These are phyloP conservation scores for Orthosia incerta DNA, from an alignment of 2,888 invertebrate species.

Conservation along the genomic window DNA sequence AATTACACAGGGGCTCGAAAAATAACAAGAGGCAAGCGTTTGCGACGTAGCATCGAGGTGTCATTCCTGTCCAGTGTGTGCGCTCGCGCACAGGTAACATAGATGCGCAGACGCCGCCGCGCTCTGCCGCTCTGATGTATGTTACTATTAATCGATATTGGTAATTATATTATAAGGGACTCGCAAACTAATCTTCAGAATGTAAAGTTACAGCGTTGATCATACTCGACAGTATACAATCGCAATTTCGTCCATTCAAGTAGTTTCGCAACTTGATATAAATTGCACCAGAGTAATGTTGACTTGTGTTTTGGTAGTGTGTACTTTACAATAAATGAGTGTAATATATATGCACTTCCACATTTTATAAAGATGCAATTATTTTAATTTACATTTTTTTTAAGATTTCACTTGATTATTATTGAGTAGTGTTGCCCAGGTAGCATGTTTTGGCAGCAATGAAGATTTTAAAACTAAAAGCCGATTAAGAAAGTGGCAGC, in stretches of 20 bases:
- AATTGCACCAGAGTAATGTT: slow-evolving; percentile 40
- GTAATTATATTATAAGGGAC: slow-evolving; percentile 61
- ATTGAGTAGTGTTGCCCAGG: slow-evolving; percentile 32
- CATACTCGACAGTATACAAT: slow-evolving; percentile 44
- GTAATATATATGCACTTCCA: slow-evolving; percentile 27
- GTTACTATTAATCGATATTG: slow-evolving; percentile 60
- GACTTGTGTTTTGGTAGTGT: slow-evolving; percentile 28
- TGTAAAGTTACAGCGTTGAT: slow-evolving; percentile 43
- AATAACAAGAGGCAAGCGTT: slow-evolving; percentile 86
- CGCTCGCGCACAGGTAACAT: slow-evolving; percentile 71
- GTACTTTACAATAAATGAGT: slow-evolving; percentile 41
- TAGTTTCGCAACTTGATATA: slow-evolving; percentile 40
- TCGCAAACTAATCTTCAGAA: slow-evolving; percentile 60
- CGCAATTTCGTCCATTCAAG: slow-evolving; percentile 50
- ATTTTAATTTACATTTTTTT: slow-evolving; percentile 28
- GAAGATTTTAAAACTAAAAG: slow-evolving; percentile 21
- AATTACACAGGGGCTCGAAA: slow-evolving; percentile 87
- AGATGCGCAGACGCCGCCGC: slow-evolving; percentile 53
- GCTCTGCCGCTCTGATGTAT: slow-evolving; percentile 56
- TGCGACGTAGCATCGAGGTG: slow-evolving; percentile 75
- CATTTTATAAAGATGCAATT: slow-evolving; percentile 30
- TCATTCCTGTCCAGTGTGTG: slow-evolving; percentile 74
- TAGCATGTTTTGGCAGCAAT: slow-evolving; percentile 49
- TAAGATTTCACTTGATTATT: slow-evolving; percentile 19
- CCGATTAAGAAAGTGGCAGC: slow-evolving; percentile 15